phyloP scores from a whole-genome alignment of 2,797 vertebrate genomes.

The Somateria mollissima region DNA sequence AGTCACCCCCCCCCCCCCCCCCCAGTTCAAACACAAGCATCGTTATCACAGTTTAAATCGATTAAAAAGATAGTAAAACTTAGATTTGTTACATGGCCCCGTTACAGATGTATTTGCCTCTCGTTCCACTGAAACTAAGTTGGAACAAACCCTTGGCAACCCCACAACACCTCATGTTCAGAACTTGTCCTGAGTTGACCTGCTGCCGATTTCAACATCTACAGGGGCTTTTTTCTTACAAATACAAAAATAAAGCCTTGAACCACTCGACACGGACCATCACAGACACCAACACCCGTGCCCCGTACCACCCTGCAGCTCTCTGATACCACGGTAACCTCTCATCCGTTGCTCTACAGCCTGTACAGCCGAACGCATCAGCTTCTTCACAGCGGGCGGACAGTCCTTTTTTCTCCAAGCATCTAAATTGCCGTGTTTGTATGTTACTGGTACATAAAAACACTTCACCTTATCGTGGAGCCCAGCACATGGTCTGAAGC shows the following conservation, averaged over 20 bases:
- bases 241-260: not conserved
- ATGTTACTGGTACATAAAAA: not conserved
- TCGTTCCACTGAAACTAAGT: constrained; percentile 10
- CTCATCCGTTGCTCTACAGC: not conserved
- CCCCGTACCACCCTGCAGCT: not conserved
- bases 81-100: constrained; percentile 29
- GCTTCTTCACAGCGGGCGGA: not conserved
- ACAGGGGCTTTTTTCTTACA: not conserved
- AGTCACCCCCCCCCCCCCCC: not conserved
- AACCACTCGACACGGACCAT: not conserved
- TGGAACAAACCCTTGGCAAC: not conserved
- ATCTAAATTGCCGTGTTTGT: not conserved
- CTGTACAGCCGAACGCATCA: not conserved
- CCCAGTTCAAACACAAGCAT: not conserved
- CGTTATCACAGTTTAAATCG: not conserved
- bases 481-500: not conserved
- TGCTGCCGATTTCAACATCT: not conserved
- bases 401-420: not conserved
- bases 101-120: constrained; percentile 37
- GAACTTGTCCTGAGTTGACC: not conserved
- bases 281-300: not conserved
- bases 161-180: not conserved
- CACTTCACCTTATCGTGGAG: fast-evolving
- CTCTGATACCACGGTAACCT: not conserved
- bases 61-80: not conserved